Percentiles rank a stretch among this genome's conserved stretches.
Conservation (phyloP, 2,113 vertebrate genomes). For the Gymnocephalus cernua region DNA sequence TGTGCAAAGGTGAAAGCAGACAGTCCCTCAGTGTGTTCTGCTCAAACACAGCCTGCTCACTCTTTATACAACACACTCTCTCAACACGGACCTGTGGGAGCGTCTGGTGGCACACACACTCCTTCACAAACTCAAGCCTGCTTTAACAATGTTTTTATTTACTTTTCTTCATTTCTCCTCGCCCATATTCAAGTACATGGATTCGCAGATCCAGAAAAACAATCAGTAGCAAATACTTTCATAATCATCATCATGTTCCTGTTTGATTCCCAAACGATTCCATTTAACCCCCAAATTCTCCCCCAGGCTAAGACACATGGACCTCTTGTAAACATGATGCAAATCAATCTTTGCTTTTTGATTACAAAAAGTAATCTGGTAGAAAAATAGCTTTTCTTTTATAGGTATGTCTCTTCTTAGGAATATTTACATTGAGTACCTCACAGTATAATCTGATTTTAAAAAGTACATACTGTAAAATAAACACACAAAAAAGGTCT, state of each 20-base stretch:
- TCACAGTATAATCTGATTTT: constrained; percentile 77
- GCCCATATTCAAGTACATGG: constrained; percentile 80
- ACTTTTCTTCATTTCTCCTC: constrained; percentile 34
- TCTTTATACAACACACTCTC: background rate
- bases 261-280: constrained; percentile 40
- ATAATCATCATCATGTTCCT: constrained; percentile 55
- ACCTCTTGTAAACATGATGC: constrained; percentile 85
- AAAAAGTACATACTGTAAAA: constrained; percentile 77
- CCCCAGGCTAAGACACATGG: constrained; percentile 76
- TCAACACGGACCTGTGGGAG: background rate
- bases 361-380: constrained; percentile 82
- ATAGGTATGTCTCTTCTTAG: constrained; percentile 71
- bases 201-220: constrained; percentile 73
- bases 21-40: background rate
- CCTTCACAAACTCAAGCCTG: background rate
- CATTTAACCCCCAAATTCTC: background rate
- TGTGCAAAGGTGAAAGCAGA: constrained; percentile 10
- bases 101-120: background rate
- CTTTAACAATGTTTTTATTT: constrained; percentile 61
- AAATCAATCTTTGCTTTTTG: constrained; percentile 71
- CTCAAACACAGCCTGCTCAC: background rate
- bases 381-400: constrained; percentile 85
- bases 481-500: constrained; percentile 69
- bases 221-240: constrained; percentile 76
- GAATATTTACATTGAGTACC: constrained; percentile 75